Conservation (phyloP, 2,888 invertebrate species). For the Kuschelorhynchus macadamiae region DNA sequence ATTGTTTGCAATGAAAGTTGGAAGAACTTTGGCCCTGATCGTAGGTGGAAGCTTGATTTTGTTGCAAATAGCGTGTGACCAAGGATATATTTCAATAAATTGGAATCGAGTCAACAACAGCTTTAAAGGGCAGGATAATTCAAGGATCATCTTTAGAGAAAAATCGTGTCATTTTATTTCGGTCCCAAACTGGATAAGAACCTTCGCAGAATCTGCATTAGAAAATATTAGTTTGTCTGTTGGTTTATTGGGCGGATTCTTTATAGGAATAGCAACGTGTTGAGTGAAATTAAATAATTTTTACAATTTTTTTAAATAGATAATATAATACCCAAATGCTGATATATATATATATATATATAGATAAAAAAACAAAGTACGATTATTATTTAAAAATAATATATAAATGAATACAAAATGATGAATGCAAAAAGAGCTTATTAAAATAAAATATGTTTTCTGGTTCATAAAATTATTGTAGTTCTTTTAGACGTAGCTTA, state of each 20-base stretch:
- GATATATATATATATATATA: no score
- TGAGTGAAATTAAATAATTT: background rate
- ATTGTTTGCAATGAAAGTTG: constrained; percentile 39
- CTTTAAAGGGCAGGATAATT: background rate
- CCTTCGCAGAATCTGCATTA: constrained; percentile 10
- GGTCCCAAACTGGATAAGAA: constrained; percentile 16
- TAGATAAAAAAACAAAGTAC: no score
- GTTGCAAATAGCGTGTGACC: constrained; percentile 32
- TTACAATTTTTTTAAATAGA: background rate
- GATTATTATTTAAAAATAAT: no score
- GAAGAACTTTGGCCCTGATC: constrained; percentile 29
- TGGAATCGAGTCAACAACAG: constrained; percentile 26
- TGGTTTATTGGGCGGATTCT: constrained; percentile 43
- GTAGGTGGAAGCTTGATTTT: constrained; percentile 41
- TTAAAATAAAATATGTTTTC: no score
- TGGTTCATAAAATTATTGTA: no score
- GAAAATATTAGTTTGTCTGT: constrained; percentile 26
- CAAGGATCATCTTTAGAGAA: background rate
- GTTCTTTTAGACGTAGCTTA: no score
- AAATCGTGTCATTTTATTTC: background rate
- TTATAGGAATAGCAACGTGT: constrained; percentile 39
- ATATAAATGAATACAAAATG: no score
- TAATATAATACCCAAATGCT: background rate
- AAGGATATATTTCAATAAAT: constrained; percentile 35
- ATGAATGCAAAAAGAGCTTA: no score